These are phyloP conservation scores for Ictidomys tridecemlineatus DNA, from an alignment of 2,113 vertebrate species.

Conservation along the genomic window DNA sequence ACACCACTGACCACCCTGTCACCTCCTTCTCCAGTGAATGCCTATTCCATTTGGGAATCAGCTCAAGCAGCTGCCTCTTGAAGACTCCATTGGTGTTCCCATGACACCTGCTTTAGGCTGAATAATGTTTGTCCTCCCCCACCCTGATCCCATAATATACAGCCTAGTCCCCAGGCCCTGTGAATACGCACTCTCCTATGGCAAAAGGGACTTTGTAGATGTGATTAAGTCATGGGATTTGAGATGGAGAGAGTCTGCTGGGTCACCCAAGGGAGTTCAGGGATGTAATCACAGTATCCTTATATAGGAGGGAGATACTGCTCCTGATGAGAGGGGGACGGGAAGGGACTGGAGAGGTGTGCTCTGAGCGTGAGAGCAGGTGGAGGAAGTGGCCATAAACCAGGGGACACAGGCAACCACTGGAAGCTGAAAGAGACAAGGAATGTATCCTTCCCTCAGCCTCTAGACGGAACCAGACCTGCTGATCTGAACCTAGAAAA, in stretches of 20 bases:
- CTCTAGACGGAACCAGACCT: neutral
- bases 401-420: neutral
- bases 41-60: neutral
- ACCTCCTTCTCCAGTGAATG: neutral
- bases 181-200: neutral
- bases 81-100: neutral
- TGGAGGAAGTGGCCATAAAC: rapidly evolving
- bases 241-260: neutral
- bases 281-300: neutral
- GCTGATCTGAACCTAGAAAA: neutral
- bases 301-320: neutral
- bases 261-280: neutral
- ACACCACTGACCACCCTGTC: neutral
- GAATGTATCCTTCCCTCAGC: neutral
- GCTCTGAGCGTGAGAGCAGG: neutral
- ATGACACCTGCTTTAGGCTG: too few relatives aligned
- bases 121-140: neutral
- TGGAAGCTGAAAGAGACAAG: neutral
- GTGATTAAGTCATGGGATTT: neutral
- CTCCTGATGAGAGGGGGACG: neutral
- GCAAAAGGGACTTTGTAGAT: neutral
- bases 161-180: neutral
- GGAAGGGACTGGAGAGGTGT: neutral
- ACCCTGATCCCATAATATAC: too few relatives aligned
- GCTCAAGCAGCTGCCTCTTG: neutral